phyloP scores from a whole-genome alignment of 1,140 invertebrate genomes.

The Physella acuta region DNA sequence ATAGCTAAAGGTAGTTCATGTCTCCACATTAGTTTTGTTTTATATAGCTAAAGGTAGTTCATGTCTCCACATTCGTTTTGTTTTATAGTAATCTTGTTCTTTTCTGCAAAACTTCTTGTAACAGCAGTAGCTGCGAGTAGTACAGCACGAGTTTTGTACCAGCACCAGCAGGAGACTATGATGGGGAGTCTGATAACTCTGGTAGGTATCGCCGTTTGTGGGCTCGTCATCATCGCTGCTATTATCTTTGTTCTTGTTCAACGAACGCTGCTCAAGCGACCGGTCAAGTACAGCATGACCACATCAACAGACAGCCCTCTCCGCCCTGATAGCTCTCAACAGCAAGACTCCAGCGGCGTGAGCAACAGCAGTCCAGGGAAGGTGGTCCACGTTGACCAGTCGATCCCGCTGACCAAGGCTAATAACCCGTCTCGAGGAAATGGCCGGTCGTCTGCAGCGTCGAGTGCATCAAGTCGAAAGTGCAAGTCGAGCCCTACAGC shows the following conservation, averaged over 20 bases:
- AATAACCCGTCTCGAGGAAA: constrained; percentile 27
- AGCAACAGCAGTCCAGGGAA: constrained; percentile 16
- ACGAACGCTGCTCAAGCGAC: constrained; percentile 33
- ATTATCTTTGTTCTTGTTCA: constrained; percentile 45
- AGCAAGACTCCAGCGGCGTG: constrained; percentile 38
- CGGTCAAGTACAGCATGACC: constrained; percentile 49
- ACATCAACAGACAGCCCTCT: constrained; percentile 43
- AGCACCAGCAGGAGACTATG: constrained; percentile 26
- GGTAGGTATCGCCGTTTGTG: constrained; percentile 47
- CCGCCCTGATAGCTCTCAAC: constrained; percentile 28
- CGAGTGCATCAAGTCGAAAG: constrained; percentile 32
- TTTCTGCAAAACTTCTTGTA: no score
- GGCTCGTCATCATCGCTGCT: constrained; percentile 37
- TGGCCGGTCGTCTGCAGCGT: constrained; percentile 29
- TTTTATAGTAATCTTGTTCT: no score
- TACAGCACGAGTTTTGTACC: constrained; percentile 19
- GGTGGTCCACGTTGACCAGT: constrained; percentile 48
- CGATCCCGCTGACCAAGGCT: constrained; percentile 42
- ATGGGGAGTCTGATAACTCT: constrained; percentile 47
- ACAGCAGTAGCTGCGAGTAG: no score
- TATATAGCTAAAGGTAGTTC: no score
- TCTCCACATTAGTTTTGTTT: no score
- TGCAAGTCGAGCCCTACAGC: not conserved
- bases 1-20: no score
- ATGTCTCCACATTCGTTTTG: no score